Evolutionary conservation across 2,888 invertebrate genomes (phyloP).

Genomic region (Zonitis immaculata): DNA sequence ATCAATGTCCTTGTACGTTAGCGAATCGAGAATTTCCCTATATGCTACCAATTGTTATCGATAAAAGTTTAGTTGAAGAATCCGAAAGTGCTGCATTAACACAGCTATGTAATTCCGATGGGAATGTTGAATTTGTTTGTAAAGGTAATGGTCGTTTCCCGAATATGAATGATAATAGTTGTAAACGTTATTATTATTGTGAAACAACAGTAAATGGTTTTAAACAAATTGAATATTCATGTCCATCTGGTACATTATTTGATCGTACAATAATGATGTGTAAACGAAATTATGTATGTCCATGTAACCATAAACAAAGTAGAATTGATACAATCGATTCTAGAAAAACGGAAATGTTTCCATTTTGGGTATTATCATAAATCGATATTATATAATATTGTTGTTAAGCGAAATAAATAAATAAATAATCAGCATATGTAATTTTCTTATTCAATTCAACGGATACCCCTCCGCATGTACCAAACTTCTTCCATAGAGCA

Average conservation of each 20-base stretch:
- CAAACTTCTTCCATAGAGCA: too few relatives aligned
- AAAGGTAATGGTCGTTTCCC: conserved; percentile 18
- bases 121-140: conserved; percentile 9
- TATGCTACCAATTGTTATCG: not conserved
- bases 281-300: conserved; percentile 33
- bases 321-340: not conserved
- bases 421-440: too few relatives aligned
- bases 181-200: conserved; percentile 25
- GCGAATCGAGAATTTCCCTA: not conserved
- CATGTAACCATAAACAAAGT: conserved; percentile 12
- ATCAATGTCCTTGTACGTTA: conserved; percentile 39
- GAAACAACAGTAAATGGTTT: conserved; percentile 16
- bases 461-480: too few relatives aligned
- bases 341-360: not conserved
- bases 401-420: not conserved
- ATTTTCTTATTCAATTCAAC: too few relatives aligned
- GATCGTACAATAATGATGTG: conserved; percentile 47
- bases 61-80: not conserved
- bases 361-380: not conserved
- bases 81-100: not conserved
- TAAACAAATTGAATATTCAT: conserved; percentile 27
- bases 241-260: conserved; percentile 44
- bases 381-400: too few relatives aligned
- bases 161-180: conserved; percentile 22
- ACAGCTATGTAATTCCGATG: not conserved